Base-by-base conservation (phyloP, 2,113 vertebrate species). In the Neogobius melanostomus region DNA sequence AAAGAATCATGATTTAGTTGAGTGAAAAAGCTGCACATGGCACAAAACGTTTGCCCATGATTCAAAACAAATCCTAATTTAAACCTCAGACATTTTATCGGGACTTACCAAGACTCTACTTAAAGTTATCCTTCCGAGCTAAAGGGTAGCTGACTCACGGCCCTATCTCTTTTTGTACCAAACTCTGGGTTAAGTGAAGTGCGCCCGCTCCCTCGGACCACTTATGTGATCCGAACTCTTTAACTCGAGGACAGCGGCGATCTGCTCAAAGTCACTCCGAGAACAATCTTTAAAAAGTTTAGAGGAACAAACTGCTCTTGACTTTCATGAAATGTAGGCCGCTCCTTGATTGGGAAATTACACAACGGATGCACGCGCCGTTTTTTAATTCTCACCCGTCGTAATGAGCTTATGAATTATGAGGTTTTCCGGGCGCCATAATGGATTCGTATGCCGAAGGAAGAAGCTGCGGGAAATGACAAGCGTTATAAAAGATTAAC, bases 401-500 rank as follows among this genome's bases (percentile, higher is more conserved):
- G 77, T 89, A 90, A 88, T 85, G 86, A 88, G 89, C 87, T 92
- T 91, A 91, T 88, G 82, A 92, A 91, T 91, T 89, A 89, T 90
- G 84, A 91, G 82, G 88, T 87, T 91, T 90, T 82, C 67, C 44
- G 77, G 66, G 77, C 17, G 79, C 88, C 89, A 84, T 89, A 83
- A 87, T 88, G 86, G 88, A 91, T 88, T 90, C 90, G 83, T 85
- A 79, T 81, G 82, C 78, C 51, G 76, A 81, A 76, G 70, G 76
- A 83, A 74, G 72, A 79, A 82, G 81, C 82, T 63, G 81, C 47
- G 54, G 5, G 46, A 87, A 36, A 85, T 85, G 86, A 87, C 88
- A 87, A 80, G 72, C 15, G 12, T 82, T 85, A 82, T 87, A 85
- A 53, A 11, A 17, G 14, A 28, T 3, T 10, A 54, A 54, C 17